phyloP scores from a whole-genome alignment of 2,113 vertebrate genomes.

The Pterophyllum scalare region DNA sequence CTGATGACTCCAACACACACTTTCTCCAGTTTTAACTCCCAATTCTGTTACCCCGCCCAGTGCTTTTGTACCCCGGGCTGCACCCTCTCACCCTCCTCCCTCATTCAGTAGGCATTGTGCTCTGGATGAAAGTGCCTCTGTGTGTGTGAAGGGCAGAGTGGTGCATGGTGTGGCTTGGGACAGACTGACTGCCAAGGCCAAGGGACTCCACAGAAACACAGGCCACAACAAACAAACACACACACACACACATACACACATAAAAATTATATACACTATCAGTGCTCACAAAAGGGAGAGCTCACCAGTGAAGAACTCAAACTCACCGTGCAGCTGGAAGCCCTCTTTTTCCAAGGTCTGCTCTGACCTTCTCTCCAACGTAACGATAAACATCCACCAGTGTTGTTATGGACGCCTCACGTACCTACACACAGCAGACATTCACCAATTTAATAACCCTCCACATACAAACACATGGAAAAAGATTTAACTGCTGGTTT shows the following conservation, averaged over 20 bases:
- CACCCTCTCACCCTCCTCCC: constrained; percentile 7
- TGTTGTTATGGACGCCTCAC: constrained; percentile 87
- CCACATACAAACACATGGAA: constrained; percentile 9
- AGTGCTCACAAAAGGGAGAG: neutral
- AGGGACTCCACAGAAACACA: constrained; percentile 24
- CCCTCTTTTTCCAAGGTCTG: constrained; percentile 89
- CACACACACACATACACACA: constrained; percentile 13
- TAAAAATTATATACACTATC: neutral
- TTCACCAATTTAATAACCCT: neutral
- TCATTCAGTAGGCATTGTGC: constrained; percentile 69
- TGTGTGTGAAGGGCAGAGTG: constrained; percentile 70
- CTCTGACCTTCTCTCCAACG: constrained; percentile 89
- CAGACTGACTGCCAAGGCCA: constrained; percentile 61
- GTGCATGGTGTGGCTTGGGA: constrained; percentile 77
- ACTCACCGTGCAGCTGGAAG: constrained; percentile 90
- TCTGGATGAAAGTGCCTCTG: constrained; percentile 73
- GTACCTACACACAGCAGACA: constrained; percentile 83
- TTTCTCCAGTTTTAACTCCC: constrained; percentile 19
- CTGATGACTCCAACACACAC: constrained; percentile 30
- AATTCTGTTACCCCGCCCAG: constrained; percentile 38
- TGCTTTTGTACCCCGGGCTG: constrained; percentile 38
- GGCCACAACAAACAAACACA: constrained; percentile 1
- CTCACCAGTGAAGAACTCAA: constrained; percentile 2
- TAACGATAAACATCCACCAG: constrained; percentile 93
- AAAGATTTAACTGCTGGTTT: neutral